Evolutionary conservation across 2,888 invertebrate genomes (phyloP).

Genomic region (Luperina nickerlii): DNA sequence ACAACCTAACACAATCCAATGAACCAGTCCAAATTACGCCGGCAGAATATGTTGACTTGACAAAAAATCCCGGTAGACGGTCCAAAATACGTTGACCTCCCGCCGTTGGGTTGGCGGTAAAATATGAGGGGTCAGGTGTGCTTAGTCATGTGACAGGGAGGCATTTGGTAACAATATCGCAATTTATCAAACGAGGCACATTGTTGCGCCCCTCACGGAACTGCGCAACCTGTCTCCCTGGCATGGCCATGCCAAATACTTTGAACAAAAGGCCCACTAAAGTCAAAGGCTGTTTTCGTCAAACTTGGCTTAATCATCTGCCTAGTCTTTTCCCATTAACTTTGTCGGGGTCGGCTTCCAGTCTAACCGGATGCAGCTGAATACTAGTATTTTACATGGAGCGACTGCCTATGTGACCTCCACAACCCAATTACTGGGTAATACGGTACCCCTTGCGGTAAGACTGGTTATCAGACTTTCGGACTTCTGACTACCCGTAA

Average conservation of each 20-base stretch:
- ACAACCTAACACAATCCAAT: conserved; percentile 73
- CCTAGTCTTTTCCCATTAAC: too few species aligned
- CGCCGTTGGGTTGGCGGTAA: conserved; percentile 11
- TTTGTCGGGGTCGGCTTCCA: too few species aligned
- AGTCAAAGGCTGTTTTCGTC: background rate
- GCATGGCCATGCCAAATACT: conserved; percentile 1
- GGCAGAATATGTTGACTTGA: conserved; percentile 72
- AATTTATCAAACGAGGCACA: conserved; percentile 89
- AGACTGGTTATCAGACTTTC: too few species aligned
- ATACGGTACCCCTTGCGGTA: too few species aligned
- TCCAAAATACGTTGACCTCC: conserved; percentile 60
- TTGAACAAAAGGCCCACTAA: conserved; percentile 30
- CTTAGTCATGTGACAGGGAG: conserved; percentile 73
- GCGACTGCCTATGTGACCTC: too few species aligned
- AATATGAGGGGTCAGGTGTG: conserved; percentile 59
- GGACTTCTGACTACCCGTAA: too few species aligned
- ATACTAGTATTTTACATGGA: too few species aligned
- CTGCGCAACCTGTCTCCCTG: conserved; percentile 66
- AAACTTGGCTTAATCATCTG: background rate
- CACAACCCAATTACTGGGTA: too few species aligned
- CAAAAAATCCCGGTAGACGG: conserved; percentile 67
- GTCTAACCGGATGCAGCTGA: too few species aligned
- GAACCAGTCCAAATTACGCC: conserved; percentile 74
- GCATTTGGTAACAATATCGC: conserved; percentile 86
- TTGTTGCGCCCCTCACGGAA: conserved; percentile 82